Evolutionary conservation across 2,113 vertebrate genomes (phyloP).

Genomic region (Chroicocephalus ridibundus): DNA sequence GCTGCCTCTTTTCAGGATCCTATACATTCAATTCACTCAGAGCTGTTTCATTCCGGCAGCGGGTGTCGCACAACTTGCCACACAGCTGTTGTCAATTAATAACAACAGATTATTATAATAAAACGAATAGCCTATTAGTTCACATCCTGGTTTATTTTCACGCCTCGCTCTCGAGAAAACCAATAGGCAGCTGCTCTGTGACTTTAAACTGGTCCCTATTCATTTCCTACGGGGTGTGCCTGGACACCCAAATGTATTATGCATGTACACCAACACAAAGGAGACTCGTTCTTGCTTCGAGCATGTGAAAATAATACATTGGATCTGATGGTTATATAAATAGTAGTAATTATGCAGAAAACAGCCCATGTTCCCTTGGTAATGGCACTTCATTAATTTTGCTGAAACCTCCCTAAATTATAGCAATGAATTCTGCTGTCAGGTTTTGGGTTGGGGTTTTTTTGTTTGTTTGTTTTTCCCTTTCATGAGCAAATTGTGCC

Average conservation of each 20-base stretch:
- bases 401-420: slow-evolving; percentile 34
- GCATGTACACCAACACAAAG: slow-evolving; percentile 15
- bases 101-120: background rate
- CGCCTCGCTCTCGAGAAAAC: background rate
- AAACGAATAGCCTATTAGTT: background rate
- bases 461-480: slow-evolving; percentile 28
- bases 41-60: background rate
- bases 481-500: slow-evolving; percentile 40
- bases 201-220: slow-evolving; percentile 37
- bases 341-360: slow-evolving; percentile 35
- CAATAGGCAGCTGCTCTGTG: slow-evolving; percentile 46
- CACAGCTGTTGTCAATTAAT: slow-evolving; percentile 38
- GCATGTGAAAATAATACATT: background rate
- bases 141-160: slow-evolving; percentile 36
- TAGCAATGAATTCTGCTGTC: slow-evolving; percentile 26
- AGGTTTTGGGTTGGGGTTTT: background rate
- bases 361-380: slow-evolving; percentile 28
- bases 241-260: background rate
- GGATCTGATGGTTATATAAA: slow-evolving; percentile 16
- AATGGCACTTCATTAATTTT: slow-evolving; percentile 47
- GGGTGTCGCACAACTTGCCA: background rate
- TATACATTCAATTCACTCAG: background rate
- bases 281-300: background rate
- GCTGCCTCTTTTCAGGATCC: background rate
- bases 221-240: background rate